Evolutionary conservation across 2,888 invertebrate genomes (phyloP).

Genomic region (Tetragnatha montana): DNA sequence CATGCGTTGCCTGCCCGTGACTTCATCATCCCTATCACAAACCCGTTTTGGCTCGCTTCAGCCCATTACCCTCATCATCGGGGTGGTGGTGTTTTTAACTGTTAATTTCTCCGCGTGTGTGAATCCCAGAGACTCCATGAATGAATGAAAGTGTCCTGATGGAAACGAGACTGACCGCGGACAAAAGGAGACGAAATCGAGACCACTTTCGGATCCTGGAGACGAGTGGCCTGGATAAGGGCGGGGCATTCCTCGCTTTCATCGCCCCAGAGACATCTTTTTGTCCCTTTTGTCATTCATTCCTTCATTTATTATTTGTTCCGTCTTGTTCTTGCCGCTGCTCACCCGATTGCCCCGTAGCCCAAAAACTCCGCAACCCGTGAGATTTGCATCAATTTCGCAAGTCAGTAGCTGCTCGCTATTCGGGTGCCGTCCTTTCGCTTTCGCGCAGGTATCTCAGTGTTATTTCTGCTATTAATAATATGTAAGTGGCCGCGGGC

Average conservation of each 20-base stretch:
- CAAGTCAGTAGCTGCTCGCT: neutral
- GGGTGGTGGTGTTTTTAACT: neutral
- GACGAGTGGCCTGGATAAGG: slow-evolving; percentile 37
- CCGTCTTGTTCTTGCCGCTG: slow-evolving; percentile 9
- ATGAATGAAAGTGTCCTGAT: slow-evolving; percentile 8
- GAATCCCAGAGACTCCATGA: neutral
- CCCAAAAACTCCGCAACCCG: slow-evolving; percentile 55
- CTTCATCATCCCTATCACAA: neutral
- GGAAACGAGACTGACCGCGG: slow-evolving; percentile 25
- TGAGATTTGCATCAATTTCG: slow-evolving; percentile 34
- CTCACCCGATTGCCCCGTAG: slow-evolving; percentile 7
- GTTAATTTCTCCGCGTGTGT: slow-evolving; percentile 1
- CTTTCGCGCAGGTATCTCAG: slow-evolving; percentile 11
- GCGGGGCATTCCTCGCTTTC: slow-evolving; percentile 10
- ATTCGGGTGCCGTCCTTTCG: slow-evolving; percentile 15
- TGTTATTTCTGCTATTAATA: neutral
- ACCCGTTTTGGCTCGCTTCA: neutral
- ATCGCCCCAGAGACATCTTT: slow-evolving; percentile 6
- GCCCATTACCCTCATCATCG: neutral
- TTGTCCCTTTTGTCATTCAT: neutral
- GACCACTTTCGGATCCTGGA: neutral
- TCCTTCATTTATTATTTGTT: slow-evolving; percentile 8
- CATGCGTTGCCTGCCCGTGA: no score
- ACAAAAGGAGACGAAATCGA: slow-evolving; percentile 12
- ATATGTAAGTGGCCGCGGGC: neutral